Evolutionary conservation across 2,797 vertebrate genomes (phyloP), one percentile per base, ranked within the genome.

Genomic region (Coluber constrictor): DNA sequence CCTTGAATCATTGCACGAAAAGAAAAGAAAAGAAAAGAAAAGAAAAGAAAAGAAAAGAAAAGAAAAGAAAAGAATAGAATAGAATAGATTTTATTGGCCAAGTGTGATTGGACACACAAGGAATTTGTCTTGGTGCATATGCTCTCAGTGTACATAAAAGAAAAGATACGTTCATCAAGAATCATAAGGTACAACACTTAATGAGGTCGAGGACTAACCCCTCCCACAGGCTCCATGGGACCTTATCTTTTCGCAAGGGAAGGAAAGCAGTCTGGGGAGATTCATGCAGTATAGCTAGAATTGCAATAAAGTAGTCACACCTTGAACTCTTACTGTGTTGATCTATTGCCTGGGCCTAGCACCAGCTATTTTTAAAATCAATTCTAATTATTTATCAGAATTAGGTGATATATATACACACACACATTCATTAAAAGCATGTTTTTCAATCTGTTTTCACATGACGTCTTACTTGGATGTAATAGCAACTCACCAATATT

Each of bases 401-500:
- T 51, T 63, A 63, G 7, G 15, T 23, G 8, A 91, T 27, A 79
- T 6, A 3, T 5, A 37, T 3, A 79, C 18, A 74, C 4, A n/a
- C 12, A 11, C 54, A 11, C 0, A 54, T 54, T 54, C 9, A 55
- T 11, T 18, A 47, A 32, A 47, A 61, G 32, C 32, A 74, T 63
- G 83, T n/a, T 86, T 0, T 51, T 0, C 11, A 0, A 57, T 63
- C 0, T 56, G 20, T 1, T n/a, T 43, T 37, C 32, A 3, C 18
- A 57, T 56, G 29, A 16, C 6, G 0, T 0, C 0, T 0, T 63
- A 7, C 23, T 88, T 91, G 7, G 3, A 0, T 25, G 92, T 92
- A 93, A 90, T 0, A 10, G 51, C 27, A 23, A 95, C 98, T 98
- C 96, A 99, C 99, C 99, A 97, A 97, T 97, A 20, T 96, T 98